Evolutionary conservation across 2,113 vertebrate species (phyloP).

Genomic region (Elaphurus davidianus): DNA sequence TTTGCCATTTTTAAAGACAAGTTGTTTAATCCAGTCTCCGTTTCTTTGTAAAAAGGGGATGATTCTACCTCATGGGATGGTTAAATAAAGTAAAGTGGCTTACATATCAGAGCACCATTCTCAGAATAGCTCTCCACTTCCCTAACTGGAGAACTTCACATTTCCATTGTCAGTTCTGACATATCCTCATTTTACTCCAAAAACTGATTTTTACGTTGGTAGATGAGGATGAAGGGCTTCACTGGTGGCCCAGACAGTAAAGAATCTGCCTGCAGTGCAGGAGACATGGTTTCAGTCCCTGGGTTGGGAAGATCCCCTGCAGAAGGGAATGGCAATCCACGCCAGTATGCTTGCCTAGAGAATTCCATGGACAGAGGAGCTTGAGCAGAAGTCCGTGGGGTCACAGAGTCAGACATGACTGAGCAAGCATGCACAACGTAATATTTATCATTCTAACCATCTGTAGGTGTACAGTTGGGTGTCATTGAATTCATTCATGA

Average conservation of each 20-base stretch:
- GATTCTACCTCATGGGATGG: background rate
- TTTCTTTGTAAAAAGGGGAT: background rate
- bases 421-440: background rate
- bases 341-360: background rate
- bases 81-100: background rate
- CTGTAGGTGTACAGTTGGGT: background rate
- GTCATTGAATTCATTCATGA: background rate
- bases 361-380: background rate
- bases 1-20: background rate
- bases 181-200: background rate
- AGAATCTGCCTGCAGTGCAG: background rate
- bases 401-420: no score
- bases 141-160: background rate
- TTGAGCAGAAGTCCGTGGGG: background rate
- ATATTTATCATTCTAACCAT: background rate
- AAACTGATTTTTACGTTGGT: background rate
- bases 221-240: background rate
- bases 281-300: background rate
- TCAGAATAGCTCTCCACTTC: background rate
- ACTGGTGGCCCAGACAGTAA: background rate
- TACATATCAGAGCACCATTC: background rate
- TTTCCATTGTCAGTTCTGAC: background rate
- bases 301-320: background rate
- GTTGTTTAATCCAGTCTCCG: background rate
- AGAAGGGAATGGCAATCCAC: background rate